Evolutionary conservation across 1,140 invertebrate species (phyloP).

Genomic region (Leptoteleia sp.): DNA sequence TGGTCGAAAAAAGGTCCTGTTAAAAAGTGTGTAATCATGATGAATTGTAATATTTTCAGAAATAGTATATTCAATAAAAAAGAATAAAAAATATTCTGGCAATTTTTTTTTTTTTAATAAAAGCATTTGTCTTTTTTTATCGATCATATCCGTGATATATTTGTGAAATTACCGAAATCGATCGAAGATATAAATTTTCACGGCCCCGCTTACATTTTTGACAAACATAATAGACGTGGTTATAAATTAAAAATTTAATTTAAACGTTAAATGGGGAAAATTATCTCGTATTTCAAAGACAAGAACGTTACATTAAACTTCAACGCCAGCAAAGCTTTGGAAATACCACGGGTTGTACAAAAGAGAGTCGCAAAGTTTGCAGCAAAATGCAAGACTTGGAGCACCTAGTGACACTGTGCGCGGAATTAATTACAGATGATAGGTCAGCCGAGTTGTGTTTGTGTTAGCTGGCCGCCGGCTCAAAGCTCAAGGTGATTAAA

Average conservation of each 20-base stretch:
- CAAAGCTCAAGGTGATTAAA: conserved; percentile 45
- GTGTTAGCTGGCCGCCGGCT: conserved; percentile 14
- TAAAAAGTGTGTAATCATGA: no score
- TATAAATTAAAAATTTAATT: conserved; percentile 16
- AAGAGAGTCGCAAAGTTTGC: conserved; percentile 37
- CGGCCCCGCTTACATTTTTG: no score
- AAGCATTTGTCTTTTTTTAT: no score
- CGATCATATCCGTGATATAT: no score
- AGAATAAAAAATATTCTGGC: no score
- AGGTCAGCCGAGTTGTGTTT: conserved; percentile 33
- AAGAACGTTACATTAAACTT: conserved; percentile 4
- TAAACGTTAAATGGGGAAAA: conserved; percentile 16
- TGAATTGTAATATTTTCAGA: no score
- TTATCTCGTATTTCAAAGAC: conserved; percentile 5
- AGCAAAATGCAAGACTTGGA: conserved; percentile 23
- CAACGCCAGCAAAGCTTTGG: conserved; percentile 13
- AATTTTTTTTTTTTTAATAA: no score
- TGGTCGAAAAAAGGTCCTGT: no score
- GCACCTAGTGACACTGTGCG: conserved; percentile 27
- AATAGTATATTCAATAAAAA: no score
- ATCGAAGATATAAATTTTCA: no score
- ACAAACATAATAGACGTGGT: background rate
- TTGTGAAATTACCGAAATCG: no score
- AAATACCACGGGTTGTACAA: conserved; percentile 23
- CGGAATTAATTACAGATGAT: conserved; percentile 58